Percentiles rank a stretch among this genome's conserved stretches.
Conservation (phyloP, 2,888 invertebrate genomes). For the Cartodere bifasciata region DNA sequence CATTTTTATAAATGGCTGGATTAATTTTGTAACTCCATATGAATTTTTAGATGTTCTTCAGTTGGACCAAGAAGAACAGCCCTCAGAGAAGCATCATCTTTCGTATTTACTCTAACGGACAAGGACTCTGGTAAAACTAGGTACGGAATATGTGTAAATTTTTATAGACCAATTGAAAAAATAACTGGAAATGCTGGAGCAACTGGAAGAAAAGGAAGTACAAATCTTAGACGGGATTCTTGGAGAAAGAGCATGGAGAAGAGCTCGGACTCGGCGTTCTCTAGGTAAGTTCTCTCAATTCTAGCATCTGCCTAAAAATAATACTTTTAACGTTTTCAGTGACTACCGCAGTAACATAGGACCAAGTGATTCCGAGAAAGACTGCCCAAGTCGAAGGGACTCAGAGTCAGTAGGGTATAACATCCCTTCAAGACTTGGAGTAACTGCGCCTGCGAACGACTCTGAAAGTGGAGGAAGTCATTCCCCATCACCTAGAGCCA, state of each 20-base stretch:
- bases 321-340: conserved; percentile 46
- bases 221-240: conserved; percentile 66
- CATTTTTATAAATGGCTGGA: no score
- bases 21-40: no score
- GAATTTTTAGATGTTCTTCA: no score
- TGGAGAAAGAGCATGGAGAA: conserved; percentile 89
- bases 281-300: conserved; percentile 48
- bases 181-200: conserved; percentile 25
- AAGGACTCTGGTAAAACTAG: conserved; percentile 93
- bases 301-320: background rate
- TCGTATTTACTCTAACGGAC: conserved; percentile 96
- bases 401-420: conserved; percentile 38
- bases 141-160: conserved; percentile 97
- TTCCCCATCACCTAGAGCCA: conserved; percentile 74
- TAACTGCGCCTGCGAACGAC: conserved; percentile 56
- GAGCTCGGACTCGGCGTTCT: conserved; percentile 85
- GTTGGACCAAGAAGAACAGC: conserved; percentile 79
- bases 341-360: conserved; percentile 85
- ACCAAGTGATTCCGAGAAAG: conserved; percentile 81
- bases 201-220: conserved; percentile 36
- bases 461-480: conserved; percentile 83
- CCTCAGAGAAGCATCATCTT: conserved; percentile 83
- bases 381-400: conserved; percentile 62
- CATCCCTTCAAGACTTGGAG: conserved; percentile 44
- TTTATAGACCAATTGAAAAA: conserved; percentile 84